Evolutionary conservation across 2,113 vertebrate species (phyloP), one percentile per base, ranked within the genome.

Genomic region (Propithecus coquereli): DNA sequence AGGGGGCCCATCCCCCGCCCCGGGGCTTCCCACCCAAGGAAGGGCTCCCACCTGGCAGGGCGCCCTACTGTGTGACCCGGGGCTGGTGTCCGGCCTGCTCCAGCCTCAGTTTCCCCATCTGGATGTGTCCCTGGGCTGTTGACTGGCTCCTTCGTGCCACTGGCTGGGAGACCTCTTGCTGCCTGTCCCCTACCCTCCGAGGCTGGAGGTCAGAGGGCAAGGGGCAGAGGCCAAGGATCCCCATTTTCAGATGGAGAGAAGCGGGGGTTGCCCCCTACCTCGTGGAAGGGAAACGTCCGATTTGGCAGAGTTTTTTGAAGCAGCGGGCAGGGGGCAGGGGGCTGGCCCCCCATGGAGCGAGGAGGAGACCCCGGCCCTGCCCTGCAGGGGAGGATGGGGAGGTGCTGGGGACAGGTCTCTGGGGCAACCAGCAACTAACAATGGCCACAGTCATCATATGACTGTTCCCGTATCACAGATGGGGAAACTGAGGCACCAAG

Each of bases 181-280:
- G 6, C 27, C 59, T 14, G 9, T 47, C 4, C 0, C 43, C 18
- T 16, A 32, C 76, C 61, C n/a, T n/a, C n/a, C 0, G 6, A 84
- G 63, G 5, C 40, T 34, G 76, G 77, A 13, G 22, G 3, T 2
- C 54, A 0, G 2, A 87, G 63, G 93, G 54, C 73, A 91, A 61
- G 45, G 79, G 34, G 5, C 40, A 37, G 37, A 89, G 50, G n/a
- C 6, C 92, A 74, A 30, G 34, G 63, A 87, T 20, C 22, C 30
- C 79, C 63, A 32, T 57, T 85, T 40, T 43, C 74, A 52, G 73
- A 61, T 8, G 2, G 2, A 76, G 66, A 73, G n/a, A 54, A 87
- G 68, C 47, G 30, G 45, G n/a, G n/a, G 23, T 43, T 50, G 27
- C 20, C 59, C 45, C 59, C 63, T 32, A 14, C 9, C 17, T n/a